These are phyloP conservation scores for Odocoileus hemionus DNA, from an alignment of 2,113 vertebrate genomes.

Conservation along the genomic window DNA sequence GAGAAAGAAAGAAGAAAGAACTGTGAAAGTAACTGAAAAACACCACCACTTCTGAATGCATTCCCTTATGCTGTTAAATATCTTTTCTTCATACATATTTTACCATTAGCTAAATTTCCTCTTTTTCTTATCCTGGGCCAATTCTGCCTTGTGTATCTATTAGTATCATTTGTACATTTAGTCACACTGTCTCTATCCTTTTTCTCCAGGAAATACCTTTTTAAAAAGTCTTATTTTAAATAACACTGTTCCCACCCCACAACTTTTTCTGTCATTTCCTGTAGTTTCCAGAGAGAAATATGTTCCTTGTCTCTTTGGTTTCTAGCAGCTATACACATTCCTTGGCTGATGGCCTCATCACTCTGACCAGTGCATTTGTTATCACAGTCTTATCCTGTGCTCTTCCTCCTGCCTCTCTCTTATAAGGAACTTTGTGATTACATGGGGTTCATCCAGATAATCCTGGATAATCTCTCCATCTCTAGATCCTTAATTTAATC, in stretches of 20 bases:
- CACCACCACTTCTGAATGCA: background rate
- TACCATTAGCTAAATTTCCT: background rate
- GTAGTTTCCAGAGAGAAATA: background rate
- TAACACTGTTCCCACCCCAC: background rate
- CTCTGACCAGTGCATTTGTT: background rate
- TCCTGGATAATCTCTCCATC: background rate
- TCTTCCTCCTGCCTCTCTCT: background rate
- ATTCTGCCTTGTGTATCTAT: background rate
- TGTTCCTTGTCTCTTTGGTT: background rate
- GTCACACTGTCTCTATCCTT: background rate
- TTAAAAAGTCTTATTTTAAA: background rate
- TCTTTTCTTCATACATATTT: background rate
- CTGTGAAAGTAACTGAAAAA: background rate
- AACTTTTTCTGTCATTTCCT: background rate
- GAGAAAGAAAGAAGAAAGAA: background rate
- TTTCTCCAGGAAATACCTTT: background rate
- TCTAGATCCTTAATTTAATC: background rate
- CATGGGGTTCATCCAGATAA: background rate
- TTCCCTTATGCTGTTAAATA: background rate
- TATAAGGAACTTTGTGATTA: background rate
- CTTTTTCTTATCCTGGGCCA: background rate
- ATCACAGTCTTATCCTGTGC: background rate
- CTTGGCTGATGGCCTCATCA: background rate
- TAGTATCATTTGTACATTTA: background rate
- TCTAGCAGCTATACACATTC: background rate